These are phyloP conservation scores for Torymus auratus DNA, from an alignment of 2,888 invertebrate genomes.

Conservation along the genomic window DNA sequence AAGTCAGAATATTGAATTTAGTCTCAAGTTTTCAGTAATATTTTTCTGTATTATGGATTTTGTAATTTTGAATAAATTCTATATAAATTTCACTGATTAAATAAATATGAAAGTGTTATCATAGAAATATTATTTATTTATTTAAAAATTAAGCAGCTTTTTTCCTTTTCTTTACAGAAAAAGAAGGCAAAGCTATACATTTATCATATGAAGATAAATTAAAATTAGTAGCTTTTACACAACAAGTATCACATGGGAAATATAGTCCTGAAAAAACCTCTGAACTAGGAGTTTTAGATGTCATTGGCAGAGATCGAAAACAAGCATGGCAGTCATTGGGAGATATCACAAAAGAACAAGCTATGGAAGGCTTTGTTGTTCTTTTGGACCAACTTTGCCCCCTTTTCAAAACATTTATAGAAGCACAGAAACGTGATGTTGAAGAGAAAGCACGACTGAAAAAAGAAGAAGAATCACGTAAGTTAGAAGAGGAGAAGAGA, in stretches of 20 bases:
- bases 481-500: conserved; percentile 80
- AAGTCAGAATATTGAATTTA: too few species aligned
- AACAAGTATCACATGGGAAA: conserved; percentile 93
- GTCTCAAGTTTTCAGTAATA: too few species aligned
- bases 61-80: too few species aligned
- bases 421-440: conserved; percentile 92
- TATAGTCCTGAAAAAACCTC: conserved; percentile 85
- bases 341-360: conserved; percentile 89
- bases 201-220: conserved; percentile 95
- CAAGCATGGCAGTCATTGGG: conserved; percentile 96
- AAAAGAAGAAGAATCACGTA: conserved; percentile 80
- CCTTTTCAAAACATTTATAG: conserved; percentile 92
- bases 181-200: conserved; percentile 97
- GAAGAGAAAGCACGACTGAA: conserved; percentile 86
- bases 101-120: too few species aligned
- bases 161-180: conserved; percentile 82
- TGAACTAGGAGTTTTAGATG: conserved; percentile 94
- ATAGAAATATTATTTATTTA: too few species aligned
- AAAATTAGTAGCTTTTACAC: conserved; percentile 93
- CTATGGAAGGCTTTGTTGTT: conserved; percentile 95
- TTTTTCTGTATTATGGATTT: too few species aligned
- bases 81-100: too few species aligned
- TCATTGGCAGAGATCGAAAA: conserved; percentile 94
- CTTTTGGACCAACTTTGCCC: conserved; percentile 91
- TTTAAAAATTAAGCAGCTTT: too few species aligned